Evolutionary conservation across 1,140 invertebrate species (phyloP).

Genomic region (Teleopsis dalmanni): DNA sequence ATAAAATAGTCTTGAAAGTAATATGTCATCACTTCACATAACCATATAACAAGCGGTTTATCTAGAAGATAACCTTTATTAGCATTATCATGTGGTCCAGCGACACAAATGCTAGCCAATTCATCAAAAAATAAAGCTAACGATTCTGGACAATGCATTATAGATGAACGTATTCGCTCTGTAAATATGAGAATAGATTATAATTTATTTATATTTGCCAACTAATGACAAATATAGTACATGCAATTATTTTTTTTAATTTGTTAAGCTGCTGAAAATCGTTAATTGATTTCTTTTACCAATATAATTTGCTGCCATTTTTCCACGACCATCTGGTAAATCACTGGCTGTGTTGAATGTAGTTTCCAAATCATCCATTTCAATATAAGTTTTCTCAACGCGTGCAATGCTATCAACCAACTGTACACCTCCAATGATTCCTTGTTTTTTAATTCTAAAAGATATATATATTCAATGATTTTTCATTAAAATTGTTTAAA

Average conservation of each 20-base stretch:
- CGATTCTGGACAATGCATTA: slow-evolving; percentile 45
- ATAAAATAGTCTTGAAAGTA: slow-evolving; percentile 57
- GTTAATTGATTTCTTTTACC: slow-evolving; percentile 24
- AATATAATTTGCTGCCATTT: slow-evolving; percentile 41
- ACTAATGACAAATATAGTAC: neutral
- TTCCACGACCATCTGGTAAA: slow-evolving; percentile 34
- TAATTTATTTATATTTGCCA: neutral
- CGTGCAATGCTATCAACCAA: slow-evolving; percentile 43
- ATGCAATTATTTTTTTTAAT: neutral
- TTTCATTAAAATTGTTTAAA: neutral
- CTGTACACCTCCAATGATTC: slow-evolving; percentile 46
- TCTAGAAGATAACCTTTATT: slow-evolving; percentile 47
- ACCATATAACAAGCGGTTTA: slow-evolving; percentile 53
- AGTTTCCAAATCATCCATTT: slow-evolving; percentile 17
- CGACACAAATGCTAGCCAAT: slow-evolving; percentile 52
- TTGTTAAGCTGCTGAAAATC: no score
- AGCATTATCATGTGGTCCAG: slow-evolving; percentile 21
- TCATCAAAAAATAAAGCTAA: slow-evolving; percentile 67
- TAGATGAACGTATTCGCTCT: slow-evolving; percentile 36
- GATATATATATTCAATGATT: neutral
- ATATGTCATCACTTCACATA: slow-evolving; percentile 51
- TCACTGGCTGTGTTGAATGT: slow-evolving; percentile 26
- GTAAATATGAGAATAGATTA: slow-evolving; percentile 6
- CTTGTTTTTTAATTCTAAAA: slow-evolving; percentile 42
- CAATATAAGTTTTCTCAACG: slow-evolving; percentile 16